Conservation (phyloP, 2,113 vertebrate species). For the Pampusana beccarii region DNA sequence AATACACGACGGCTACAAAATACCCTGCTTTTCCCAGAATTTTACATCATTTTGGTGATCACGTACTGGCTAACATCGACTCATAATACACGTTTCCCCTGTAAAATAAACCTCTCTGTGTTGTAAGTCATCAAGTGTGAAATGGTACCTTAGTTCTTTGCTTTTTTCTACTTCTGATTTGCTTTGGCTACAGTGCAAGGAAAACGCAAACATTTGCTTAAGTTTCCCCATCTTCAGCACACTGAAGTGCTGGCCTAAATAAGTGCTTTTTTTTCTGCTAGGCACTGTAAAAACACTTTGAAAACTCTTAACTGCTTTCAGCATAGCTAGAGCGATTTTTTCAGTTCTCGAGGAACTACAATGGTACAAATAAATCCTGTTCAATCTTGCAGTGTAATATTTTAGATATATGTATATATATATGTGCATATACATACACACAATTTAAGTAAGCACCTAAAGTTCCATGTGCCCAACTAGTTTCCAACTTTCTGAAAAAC, state of each 20-base stretch:
- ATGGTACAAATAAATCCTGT: background rate
- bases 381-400: background rate
- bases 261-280: background rate
- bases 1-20: background rate
- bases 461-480: background rate
- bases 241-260: background rate
- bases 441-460: background rate
- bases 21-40: background rate
- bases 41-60: background rate
- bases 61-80: background rate
- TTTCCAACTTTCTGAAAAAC: background rate
- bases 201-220: constrained; percentile 47
- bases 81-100: background rate
- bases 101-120: constrained; percentile 7
- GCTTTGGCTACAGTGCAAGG: constrained; percentile 19
- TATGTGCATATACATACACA: background rate
- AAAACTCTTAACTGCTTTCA: background rate
- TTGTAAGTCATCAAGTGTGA: background rate
- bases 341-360: background rate
- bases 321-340: background rate
- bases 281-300: background rate
- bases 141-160: background rate
- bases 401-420: background rate
- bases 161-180: constrained; percentile 33
- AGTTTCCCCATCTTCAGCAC: constrained; percentile 14